Percentiles rank a stretch among this genome's conserved stretches.
Evolutionary conservation across 2,797 vertebrate species (phyloP).

Genomic region (Chelonia mydas): DNA sequence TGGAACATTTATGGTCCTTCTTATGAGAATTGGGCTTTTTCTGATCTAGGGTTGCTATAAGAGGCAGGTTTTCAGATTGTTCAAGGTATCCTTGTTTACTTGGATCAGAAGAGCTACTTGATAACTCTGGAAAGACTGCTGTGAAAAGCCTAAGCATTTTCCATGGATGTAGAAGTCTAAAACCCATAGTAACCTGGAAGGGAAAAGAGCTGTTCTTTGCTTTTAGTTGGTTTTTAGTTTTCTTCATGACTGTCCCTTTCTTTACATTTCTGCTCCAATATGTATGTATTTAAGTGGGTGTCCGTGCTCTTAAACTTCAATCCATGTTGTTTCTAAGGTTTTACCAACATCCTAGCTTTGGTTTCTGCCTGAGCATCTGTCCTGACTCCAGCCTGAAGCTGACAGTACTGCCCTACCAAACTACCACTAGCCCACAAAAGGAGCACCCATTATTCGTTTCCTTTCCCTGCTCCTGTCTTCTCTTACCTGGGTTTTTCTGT

Average conservation of each 20-base stretch:
- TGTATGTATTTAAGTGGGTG: background rate
- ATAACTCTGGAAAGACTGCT: background rate
- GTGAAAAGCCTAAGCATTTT: background rate
- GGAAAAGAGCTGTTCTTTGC: background rate
- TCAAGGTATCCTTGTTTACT: rapidly evolving
- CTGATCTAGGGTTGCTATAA: background rate
- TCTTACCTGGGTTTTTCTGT: rapidly evolving
- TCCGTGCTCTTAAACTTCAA: background rate
- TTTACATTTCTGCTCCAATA: background rate
- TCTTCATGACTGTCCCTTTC: background rate
- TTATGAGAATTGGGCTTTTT: background rate
- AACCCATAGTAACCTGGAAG: background rate
- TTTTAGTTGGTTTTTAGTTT: rapidly evolving
- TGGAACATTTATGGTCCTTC: background rate
- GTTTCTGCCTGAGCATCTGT: background rate
- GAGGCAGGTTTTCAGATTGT: background rate
- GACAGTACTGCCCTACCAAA: background rate
- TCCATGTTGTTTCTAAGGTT: rapidly evolving
- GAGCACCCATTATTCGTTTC: rapidly evolving
- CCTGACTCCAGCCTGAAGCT: rapidly evolving
- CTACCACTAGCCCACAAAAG: background rate
- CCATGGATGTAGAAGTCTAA: background rate
- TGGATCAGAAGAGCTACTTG: background rate
- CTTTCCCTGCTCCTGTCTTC: background rate
- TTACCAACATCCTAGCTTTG: background rate